Base-by-base conservation (phyloP, 2,888 invertebrate genomes). In the Dicyrtomina minuta region DNA sequence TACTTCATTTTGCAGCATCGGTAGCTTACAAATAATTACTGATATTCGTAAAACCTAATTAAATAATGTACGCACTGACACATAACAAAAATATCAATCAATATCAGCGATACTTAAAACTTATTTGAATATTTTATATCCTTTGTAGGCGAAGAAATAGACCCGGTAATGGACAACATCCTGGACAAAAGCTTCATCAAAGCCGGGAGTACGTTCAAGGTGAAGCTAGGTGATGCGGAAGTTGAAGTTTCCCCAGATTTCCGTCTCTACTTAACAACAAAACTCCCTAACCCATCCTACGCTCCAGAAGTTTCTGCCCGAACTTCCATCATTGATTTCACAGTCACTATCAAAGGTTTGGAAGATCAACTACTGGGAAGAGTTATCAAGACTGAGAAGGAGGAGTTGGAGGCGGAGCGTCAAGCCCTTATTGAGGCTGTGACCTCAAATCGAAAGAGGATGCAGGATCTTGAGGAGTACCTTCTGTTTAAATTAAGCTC, bases 151-250 rank as follows among this genome's bases (percentile, higher is more conserved):
- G 92, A 94, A 71, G 96, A 97, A 79, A 83, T 97, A 60, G 97
- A 97, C 84, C 97, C 97, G 1, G 94, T 96, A 0, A 88, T 97
- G 68, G 97, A 97, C 81, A 97, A 97, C 82, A 93, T 97, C 0
- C 84, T 97, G 24, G 96, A 97, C 81, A 97, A 96, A 82, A 97
- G 97, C 83, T 97, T 96, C 80, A 96, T 97, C 66, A 96, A 96
- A 83, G 95, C 95, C 8, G 97, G 97, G 61, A 92, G 93, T 12
- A 96, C 96, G 75, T 93, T 94, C 80, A 97, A 97, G 83, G 93
- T 94, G 0, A 87, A 93, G 49, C 91, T 95, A 0, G 94, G 94
- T 0, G 97, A 97, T 81, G 97, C 97, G 80, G 97, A 97, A 83
- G 95, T 94, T 80, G 97, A 97, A 80, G 94, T 97, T 0, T 91